Percentiles rank a stretch among this genome's conserved stretches.
Conservation (phyloP, 1,140 invertebrate genomes). For the Coenobita brevimanus region DNA sequence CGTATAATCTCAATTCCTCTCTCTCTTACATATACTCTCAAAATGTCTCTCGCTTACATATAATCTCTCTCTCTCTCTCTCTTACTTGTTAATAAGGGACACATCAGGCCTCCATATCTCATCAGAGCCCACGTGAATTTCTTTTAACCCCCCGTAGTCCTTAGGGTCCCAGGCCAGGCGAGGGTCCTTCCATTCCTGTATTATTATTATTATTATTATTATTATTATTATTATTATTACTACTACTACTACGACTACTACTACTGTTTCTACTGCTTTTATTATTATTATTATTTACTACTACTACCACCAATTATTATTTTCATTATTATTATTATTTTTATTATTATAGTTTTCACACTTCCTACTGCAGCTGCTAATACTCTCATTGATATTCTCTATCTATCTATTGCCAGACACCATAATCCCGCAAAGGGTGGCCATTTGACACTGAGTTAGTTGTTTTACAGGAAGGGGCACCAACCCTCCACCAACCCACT, state of each 20-base stretch:
- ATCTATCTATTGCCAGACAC: too few relatives aligned
- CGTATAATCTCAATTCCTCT: too few relatives aligned
- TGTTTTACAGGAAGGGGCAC: too few relatives aligned
- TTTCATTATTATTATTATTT: neutral
- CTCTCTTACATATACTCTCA: neutral
- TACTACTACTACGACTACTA: too few relatives aligned
- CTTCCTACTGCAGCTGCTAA: too few relatives aligned
- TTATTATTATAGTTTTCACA: neutral
- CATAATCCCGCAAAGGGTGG: too few relatives aligned
- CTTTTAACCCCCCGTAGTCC: constrained; percentile 12
- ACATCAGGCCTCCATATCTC: constrained; percentile 30
- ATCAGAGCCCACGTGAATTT: neutral
- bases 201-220: neutral
- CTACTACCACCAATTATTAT: neutral
- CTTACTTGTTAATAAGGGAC: constrained; percentile 47
- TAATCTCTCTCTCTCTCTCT: neutral
- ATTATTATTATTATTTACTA: neutral
- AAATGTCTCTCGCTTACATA: neutral
- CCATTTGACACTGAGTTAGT: too few relatives aligned
- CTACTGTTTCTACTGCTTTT: too few relatives aligned
- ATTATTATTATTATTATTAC: too few relatives aligned
- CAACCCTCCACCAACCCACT: too few relatives aligned
- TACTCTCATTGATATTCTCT: too few relatives aligned
- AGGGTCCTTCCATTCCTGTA: constrained; percentile 33
- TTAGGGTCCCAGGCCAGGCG: constrained; percentile 38